phyloP scores from a whole-genome alignment of 2,888 invertebrate species.

The Aphodius sticticus region DNA sequence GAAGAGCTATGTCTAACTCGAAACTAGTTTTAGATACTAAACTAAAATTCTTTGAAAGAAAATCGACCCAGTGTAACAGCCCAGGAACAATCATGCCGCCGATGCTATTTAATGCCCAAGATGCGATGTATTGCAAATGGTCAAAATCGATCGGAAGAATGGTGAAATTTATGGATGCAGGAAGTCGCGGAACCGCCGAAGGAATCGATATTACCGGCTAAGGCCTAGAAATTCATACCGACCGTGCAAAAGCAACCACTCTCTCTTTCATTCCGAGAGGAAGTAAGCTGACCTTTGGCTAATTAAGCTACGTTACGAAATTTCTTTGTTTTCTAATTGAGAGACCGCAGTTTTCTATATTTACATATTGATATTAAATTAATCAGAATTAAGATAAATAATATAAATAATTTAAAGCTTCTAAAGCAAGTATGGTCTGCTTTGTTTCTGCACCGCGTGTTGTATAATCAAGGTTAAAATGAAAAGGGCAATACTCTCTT shows the following conservation, averaged over 20 bases:
- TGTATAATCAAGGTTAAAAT: not conserved
- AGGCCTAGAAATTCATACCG: not conserved
- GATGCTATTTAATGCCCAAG: not conserved
- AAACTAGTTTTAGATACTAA: not conserved
- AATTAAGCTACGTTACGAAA: not conserved
- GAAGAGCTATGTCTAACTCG: too few species aligned
- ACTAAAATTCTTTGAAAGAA: not conserved
- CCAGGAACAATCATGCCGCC: not conserved
- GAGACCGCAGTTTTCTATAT: not conserved
- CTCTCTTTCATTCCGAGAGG: not conserved
- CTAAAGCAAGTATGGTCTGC: not conserved
- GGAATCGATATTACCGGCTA: not conserved
- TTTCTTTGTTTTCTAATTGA: not conserved
- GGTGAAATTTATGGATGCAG: not conserved
- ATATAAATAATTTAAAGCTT: not conserved
- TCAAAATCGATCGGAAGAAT: not conserved
- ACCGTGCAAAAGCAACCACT: not conserved
- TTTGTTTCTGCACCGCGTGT: not conserved
- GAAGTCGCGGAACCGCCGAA: not conserved
- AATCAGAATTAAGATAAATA: not conserved
- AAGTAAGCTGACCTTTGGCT: not conserved
- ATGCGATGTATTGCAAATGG: not conserved
- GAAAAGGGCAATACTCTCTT: constrained; percentile 4
- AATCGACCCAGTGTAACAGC: not conserved
- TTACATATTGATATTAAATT: not conserved